phyloP scores from a whole-genome alignment of 2,888 invertebrate genomes.

The Coremacera marginata region DNA sequence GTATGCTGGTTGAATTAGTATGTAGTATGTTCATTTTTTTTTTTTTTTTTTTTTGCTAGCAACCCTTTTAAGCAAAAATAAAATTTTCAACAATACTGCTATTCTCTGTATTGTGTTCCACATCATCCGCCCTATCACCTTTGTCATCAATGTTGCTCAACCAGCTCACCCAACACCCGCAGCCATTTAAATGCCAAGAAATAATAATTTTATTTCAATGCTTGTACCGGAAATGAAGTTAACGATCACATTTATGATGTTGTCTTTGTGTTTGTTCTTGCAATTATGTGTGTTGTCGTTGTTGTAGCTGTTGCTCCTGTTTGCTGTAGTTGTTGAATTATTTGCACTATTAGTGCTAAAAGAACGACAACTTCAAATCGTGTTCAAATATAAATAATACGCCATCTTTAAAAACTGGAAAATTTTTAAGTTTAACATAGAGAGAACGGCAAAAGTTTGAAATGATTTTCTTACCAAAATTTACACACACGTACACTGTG shows the following conservation, averaged over 20 bases:
- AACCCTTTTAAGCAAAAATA: no score
- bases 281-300: neutral
- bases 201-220: constrained; percentile 30
- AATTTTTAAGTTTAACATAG: no score
- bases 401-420: no score
- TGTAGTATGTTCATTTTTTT: no score
- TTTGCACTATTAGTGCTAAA: neutral
- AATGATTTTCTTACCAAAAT: no score
- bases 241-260: constrained; percentile 23
- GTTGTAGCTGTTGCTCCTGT: neutral
- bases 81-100: neutral
- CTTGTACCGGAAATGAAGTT: constrained; percentile 29
- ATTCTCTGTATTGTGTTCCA: neutral
- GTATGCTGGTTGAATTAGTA: no score
- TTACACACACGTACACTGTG: no score
- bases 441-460: no score
- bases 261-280: neutral
- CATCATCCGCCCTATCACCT: neutral
- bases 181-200: neutral
- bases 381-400: no score
- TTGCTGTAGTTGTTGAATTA: constrained; percentile 1
- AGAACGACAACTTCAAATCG: neutral
- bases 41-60: no score
- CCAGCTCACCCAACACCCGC: neutral
- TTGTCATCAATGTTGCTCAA: neutral